Evolutionary conservation across 2,797 vertebrate genomes (phyloP), one percentile per base, ranked within the genome.

Genomic region (Epinephelus malabaricus): DNA sequence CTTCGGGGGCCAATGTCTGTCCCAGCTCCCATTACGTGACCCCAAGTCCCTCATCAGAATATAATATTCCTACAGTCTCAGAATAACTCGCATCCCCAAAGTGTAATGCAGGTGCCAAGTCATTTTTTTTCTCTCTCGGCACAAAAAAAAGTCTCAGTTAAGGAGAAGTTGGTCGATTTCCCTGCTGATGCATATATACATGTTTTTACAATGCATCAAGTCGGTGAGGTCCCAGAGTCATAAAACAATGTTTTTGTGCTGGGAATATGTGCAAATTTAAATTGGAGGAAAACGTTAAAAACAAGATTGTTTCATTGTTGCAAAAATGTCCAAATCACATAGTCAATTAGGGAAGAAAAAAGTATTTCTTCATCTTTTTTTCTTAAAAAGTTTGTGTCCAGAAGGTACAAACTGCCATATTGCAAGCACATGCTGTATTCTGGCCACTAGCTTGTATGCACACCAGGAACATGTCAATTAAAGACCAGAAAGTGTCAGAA

Each of bases 11-110:
- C 70, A n/a, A 27, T 68, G 23, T 73, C 50, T 64, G 63, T 86
- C 81, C 82, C 70, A 65, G 79, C 70, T 76, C 77, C 81, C 77
- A 85, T 90, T 88, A 79, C 60, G 19, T 79, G 76, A 76, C 76
- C 77, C 77, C 46, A 68, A 75, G 65, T 89, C 75, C 78, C 87
- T 68, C 25, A 75, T 61, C 21, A 73, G 60, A 74, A 84, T 82
- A 78, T 76, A 69, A 60, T 64, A 60, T 79, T 79, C 17, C 68
- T 61, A n/a, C 45, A 60, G 47, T 64, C 43, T 86, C 63, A 55
- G 60, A 82, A 77, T 61, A 73, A 73, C 60, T 68, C 13, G 17
- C 34, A 46, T 84, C 54, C 66, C 66, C 34, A 56, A 81, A 73
- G 15, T 78, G 59, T 40, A 67, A 78, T 54, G 27, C 69, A 59